Base-by-base conservation (phyloP, 1,140 invertebrate genomes). In the Cyrtorhinus lividipennis region DNA sequence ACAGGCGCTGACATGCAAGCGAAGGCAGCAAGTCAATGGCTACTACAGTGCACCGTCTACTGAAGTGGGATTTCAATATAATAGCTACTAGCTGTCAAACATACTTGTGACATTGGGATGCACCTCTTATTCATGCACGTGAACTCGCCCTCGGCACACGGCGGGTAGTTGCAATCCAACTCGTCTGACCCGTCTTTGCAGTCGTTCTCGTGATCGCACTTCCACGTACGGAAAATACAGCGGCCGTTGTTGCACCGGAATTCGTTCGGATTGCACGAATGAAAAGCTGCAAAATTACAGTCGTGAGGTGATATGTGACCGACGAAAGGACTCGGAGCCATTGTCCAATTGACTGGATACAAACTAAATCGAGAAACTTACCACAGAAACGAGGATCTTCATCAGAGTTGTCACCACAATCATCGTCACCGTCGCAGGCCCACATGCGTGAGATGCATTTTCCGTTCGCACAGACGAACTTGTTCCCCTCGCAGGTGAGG, bases 381-480 rank as follows among this genome's bases (percentile, higher is more conserved):
- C 85, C 80, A 73, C 95, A 98, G 71, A 95, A 96, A 69, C 88
- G 88, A 20, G 79, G 77, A 70, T 95, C 87, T 77, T 98, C 96
- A 73, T 99, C 95, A 1, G 87, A 88, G 24, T 85, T 87, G 73
- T 99, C 96, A 0, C 90, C 89, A 71, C 95, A 97, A 69, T 97
- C 91, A 67, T 94, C 87, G 66, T 97, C 93, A 0, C 90, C 89
- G 73, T 88, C 85, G 73, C 95, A 99, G 2, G 92, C 88, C 90
- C 94, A 98, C 80, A 95, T 88, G 57, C 91, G 76, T 0, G 89
- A 91, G 62, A 98, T 95, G 70, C 95, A 99, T 69, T 93, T 88
- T 5, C 92, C 92, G 73, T 96, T 96, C 12, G 81, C 81, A 71
- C 96, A 99, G 66, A 90, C 87, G 74, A 97, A 98, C 72, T 96